Conservation (phyloP, 2,113 vertebrate species). For the Chaetorhynchus papuensis region DNA sequence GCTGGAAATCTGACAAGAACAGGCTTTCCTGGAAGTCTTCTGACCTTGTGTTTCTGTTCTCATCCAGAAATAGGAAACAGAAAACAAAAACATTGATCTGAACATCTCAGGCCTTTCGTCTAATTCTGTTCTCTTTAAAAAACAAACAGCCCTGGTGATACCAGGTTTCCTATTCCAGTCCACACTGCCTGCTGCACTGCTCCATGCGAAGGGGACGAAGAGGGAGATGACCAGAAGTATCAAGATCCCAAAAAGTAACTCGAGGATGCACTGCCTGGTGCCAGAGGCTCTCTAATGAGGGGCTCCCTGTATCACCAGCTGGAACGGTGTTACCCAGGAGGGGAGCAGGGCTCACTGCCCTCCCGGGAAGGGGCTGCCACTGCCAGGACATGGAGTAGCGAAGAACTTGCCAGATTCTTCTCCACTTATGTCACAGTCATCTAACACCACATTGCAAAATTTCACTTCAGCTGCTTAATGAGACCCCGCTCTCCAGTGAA, state of each 20-base stretch:
- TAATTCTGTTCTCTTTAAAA: neutral
- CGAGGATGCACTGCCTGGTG: neutral
- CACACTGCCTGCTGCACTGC: neutral
- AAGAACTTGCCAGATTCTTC: constrained; percentile 18
- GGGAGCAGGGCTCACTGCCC: neutral
- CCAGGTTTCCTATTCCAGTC: neutral
- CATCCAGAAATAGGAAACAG: neutral
- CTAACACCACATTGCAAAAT: constrained; percentile 14
- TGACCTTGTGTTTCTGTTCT: neutral
- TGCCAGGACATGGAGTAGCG: neutral
- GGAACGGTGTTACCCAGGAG: neutral
- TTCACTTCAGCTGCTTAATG: neutral
- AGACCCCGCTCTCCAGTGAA: neutral
- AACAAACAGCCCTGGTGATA: neutral
- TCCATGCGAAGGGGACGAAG: rapidly evolving
- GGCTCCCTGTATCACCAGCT: neutral
- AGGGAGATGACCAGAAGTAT: neutral
- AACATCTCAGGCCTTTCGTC: neutral
- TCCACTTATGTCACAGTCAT: neutral
- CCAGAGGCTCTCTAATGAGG: neutral
- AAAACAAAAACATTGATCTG: neutral
- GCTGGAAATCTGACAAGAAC: constrained; percentile 7
- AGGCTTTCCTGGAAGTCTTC: neutral
- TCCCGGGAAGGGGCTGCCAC: neutral
- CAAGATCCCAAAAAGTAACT: neutral